Evolutionary conservation across 2,113 vertebrate species (phyloP).

Genomic region (Phoenicopterus ruber): DNA sequence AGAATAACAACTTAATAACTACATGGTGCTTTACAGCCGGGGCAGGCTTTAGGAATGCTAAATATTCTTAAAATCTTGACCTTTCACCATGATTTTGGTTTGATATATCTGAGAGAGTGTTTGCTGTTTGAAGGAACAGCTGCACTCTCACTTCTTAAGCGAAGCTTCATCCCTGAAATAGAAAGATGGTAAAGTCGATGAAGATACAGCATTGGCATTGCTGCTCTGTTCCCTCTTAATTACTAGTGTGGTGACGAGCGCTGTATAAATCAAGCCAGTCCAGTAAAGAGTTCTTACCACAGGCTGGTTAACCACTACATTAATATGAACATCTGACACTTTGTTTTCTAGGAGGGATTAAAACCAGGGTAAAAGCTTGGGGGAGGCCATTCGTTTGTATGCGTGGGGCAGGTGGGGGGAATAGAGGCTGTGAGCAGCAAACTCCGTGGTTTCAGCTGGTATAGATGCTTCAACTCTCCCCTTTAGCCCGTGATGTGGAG

Average conservation of each 20-base stretch:
- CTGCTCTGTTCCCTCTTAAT: neutral
- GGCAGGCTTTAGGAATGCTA: neutral
- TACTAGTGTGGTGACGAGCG: neutral
- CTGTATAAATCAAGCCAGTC: neutral
- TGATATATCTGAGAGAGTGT: neutral
- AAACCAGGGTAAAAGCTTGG: neutral
- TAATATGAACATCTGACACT: neutral
- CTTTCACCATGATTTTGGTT: neutral
- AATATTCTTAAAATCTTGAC: neutral
- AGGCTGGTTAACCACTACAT: neutral
- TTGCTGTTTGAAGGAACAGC: neutral
- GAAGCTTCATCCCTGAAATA: neutral
- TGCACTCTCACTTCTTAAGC: neutral
- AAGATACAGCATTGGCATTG: neutral
- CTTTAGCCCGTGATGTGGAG: accelerated
- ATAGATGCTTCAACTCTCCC: neutral
- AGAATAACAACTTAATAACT: neutral
- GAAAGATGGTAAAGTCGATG: neutral
- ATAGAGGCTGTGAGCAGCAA: neutral
- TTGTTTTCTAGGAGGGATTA: neutral
- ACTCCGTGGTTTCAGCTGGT: neutral
- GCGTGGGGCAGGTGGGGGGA: accelerated
- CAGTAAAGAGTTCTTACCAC: neutral
- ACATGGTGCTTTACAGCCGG: neutral
- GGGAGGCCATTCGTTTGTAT: neutral